Percentiles rank a stretch among this genome's conserved stretches.
phyloP scores from a whole-genome alignment of 2,888 invertebrate genomes.

The Volucella bombylans region DNA sequence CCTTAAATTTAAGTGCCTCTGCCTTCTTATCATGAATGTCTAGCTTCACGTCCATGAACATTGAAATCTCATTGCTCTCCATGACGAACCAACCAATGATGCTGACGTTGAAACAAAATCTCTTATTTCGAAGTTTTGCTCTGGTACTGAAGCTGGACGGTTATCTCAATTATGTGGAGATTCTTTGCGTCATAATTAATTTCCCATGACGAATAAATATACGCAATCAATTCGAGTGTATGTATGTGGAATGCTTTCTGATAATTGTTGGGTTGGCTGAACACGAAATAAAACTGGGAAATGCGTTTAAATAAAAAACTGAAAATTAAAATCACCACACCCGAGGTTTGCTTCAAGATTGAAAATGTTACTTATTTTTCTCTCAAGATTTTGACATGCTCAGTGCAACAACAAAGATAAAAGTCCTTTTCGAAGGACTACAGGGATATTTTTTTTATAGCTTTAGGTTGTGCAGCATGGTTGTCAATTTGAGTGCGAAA shows the following conservation, averaged over 20 bases:
- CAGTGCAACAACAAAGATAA: slow-evolving; percentile 65
- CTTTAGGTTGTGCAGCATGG: slow-evolving; percentile 20
- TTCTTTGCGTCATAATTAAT: slow-evolving; percentile 10
- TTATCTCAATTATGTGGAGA: slow-evolving; percentile 2
- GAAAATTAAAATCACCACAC: slow-evolving; percentile 66
- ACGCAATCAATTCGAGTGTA: slow-evolving; percentile 1
- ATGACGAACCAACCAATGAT: slow-evolving; percentile 72
- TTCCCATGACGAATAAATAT: background rate
- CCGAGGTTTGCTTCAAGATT: slow-evolving; percentile 50
- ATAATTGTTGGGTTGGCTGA: slow-evolving; percentile 6
- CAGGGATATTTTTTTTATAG: slow-evolving; percentile 54
- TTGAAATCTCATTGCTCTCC: slow-evolving; percentile 81
- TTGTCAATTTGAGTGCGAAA: background rate
- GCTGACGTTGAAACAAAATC: background rate
- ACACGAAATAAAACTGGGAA: slow-evolving; percentile 37
- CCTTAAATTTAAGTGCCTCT: slow-evolving; percentile 79
- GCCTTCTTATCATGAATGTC: slow-evolving; percentile 81
- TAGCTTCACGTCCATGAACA: slow-evolving; percentile 81
- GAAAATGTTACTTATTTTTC: slow-evolving; percentile 35
- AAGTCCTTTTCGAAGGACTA: slow-evolving; percentile 33
- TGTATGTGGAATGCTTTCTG: background rate
- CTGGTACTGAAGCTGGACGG: background rate
- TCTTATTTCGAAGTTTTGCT: background rate
- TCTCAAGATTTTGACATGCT: slow-evolving; percentile 67
- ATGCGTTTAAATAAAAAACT: slow-evolving; percentile 30